Conservation (phyloP, 2,888 invertebrate species). For the Protophormia terraenovae region DNA sequence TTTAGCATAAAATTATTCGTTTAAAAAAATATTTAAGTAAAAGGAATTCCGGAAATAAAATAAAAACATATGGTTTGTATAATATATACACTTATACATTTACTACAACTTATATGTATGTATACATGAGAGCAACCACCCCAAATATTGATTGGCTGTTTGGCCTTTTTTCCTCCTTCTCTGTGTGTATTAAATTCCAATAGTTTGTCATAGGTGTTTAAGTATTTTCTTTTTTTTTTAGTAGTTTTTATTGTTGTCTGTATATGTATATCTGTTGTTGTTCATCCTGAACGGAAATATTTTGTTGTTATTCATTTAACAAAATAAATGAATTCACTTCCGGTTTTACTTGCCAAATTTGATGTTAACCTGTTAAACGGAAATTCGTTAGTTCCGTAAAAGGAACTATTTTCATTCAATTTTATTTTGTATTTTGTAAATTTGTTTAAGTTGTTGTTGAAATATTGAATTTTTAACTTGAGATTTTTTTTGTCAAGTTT, state of each 20-base stretch:
- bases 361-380: constrained; percentile 76
- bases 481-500: too few relatives aligned
- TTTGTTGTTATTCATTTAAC: constrained; percentile 23
- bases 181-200: background rate
- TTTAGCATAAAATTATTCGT: background rate
- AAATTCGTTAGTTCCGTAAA: constrained; percentile 79
- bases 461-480: constrained; percentile 3
- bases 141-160: constrained; percentile 45
- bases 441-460: background rate
- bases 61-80: background rate
- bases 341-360: constrained; percentile 72
- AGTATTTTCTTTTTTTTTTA: constrained; percentile 8
- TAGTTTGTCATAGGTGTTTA: background rate
- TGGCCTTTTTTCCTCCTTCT: background rate
- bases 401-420: constrained; percentile 42
- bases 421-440: background rate
- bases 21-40: background rate
- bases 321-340: constrained; percentile 73
- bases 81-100: background rate
- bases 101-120: background rate
- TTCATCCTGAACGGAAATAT: constrained; percentile 39
- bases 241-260: constrained; percentile 2
- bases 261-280: too few relatives aligned
- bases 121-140: background rate
- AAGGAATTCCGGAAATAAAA: background rate